Base-by-base conservation (phyloP, 2,888 invertebrate genomes). In the Linnaemya tessellans region DNA sequence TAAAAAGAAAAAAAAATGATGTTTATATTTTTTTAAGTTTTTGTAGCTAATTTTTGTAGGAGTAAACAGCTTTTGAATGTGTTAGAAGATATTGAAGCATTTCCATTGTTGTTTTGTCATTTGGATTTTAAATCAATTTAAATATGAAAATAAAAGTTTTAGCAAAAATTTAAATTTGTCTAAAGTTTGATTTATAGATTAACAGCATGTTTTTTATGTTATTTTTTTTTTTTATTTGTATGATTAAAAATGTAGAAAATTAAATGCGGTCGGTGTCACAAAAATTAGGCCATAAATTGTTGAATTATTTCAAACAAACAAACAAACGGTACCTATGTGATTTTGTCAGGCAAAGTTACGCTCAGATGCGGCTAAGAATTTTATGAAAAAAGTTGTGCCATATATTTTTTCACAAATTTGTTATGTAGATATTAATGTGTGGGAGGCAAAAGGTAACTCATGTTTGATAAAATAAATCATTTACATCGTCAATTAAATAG, bases 91-190 rank as follows among this genome's bases (percentile, higher is more conserved):
- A 43, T 20, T 5, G 20, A 18, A 13, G 41, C 15, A 8, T 77
- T 65, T n/a, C 18, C n/a, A 15, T 90, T 30, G 54, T 18, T 79
- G 7, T 58, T 15, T 65, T 43, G 46, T 15, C 11, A 20, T 25
- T 22, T 38, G 7, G 15, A 67, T n/a, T 62, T 30, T 43, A 4
- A 41, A 60, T 58, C 41, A 35, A 15, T 67, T 49, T 67, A 54
- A 46, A 58, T 41, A 65, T 60, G 58, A 73, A 62, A 78, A 22
- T 71, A 73, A 46, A 49, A 67, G 71, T 74, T 54, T 73, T 18
- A 30, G 18, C 73, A 46, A 73, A 56, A 38, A 51, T 25, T 58
- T 38, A 25, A 68, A 60, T 58, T 49, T n/a, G 15, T 5, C 15
- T 46, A 3, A 3, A n/a, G 7, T 38, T 58, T 60, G 58, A 25